phyloP scores from a whole-genome alignment of 1,140 invertebrate species.

The Megalopta genalis region DNA sequence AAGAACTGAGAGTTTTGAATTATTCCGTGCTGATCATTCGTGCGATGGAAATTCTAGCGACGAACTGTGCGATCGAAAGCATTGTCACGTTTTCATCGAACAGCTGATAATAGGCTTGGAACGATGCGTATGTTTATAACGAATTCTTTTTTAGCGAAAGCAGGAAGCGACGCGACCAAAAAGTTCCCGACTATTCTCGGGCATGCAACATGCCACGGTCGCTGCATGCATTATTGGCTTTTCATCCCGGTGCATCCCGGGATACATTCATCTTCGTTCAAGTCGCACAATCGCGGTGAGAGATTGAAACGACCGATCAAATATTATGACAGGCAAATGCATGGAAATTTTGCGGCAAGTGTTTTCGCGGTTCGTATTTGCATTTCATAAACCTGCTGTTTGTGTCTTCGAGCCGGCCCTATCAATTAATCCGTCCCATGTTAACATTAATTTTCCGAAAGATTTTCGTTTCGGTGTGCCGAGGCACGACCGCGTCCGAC shows the following conservation, averaged over 20 bases:
- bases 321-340: conserved; percentile 42
- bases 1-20: no score
- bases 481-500: not conserved
- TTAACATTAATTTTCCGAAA: conserved; percentile 4
- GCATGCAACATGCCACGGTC: not conserved
- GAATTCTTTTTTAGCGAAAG: not conserved
- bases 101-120: no score
- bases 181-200: not conserved
- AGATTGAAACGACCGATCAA: conserved; percentile 37
- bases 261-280: conserved; percentile 11
- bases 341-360: conserved; percentile 26
- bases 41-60: no score
- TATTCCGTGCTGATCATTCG: no score
- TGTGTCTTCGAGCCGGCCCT: not conserved
- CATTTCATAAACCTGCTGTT: not conserved
- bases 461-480: conserved; percentile 11
- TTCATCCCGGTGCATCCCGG: conserved; percentile 15
- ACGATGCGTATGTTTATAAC: no score
- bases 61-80: no score
- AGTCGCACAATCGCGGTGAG: conserved; percentile 1
- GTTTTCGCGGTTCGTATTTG: conserved; percentile 4
- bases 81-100: no score
- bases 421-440: not conserved
- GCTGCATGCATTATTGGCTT: conserved; percentile 33
- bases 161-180: not conserved